A percentile compares a stretch with the other conserved stretches of the same genome.
These are phyloP conservation scores for Hololepta plana DNA, from an alignment of 2,888 invertebrate species.

Conservation along the genomic window DNA sequence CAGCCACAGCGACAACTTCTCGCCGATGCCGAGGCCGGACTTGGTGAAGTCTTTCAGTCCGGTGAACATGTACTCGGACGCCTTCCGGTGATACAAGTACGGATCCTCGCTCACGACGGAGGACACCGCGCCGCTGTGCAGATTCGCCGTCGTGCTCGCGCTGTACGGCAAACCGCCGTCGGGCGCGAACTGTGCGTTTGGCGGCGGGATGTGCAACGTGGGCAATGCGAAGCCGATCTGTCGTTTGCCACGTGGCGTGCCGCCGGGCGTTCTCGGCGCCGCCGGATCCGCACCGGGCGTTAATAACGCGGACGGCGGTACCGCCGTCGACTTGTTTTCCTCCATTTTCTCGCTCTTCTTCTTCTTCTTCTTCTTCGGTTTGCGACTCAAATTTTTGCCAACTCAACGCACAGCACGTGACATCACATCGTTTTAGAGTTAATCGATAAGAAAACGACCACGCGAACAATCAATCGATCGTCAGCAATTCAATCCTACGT, in stretches of 20 bases:
- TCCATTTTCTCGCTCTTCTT: slow-evolving; percentile 1
- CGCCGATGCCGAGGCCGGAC: slow-evolving; percentile 66
- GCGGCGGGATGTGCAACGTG: slow-evolving; percentile 20
- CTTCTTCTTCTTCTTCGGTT: too few species aligned
- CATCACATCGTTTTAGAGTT: too few species aligned
- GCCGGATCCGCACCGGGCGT: too few species aligned
- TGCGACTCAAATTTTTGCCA: too few species aligned
- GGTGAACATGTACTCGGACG: slow-evolving; percentile 62
- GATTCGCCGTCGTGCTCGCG: slow-evolving; percentile 7
- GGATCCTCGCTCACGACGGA: slow-evolving; percentile 11
- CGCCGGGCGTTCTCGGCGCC: slow-evolving; percentile 7
- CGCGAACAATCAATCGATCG: too few species aligned
- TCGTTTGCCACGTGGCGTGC: slow-evolving; percentile 6
- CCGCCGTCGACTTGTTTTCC: slow-evolving; percentile 3
- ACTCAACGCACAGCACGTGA: too few species aligned
- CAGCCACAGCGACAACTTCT: slow-evolving; percentile 63
- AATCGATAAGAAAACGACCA: too few species aligned
- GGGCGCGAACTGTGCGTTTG: slow-evolving; percentile 10
- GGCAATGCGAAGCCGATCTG: slow-evolving; percentile 14
- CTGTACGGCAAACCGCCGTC: slow-evolving; percentile 7
- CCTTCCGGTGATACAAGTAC: slow-evolving; percentile 41
- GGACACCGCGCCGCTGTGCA: slow-evolving; percentile 5
- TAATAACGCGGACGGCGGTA: too few species aligned
- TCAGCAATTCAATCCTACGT: too few species aligned
- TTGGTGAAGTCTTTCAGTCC: slow-evolving; percentile 57